Conservation (phyloP, 2,113 vertebrate genomes). For the Trachemys scripta region DNA sequence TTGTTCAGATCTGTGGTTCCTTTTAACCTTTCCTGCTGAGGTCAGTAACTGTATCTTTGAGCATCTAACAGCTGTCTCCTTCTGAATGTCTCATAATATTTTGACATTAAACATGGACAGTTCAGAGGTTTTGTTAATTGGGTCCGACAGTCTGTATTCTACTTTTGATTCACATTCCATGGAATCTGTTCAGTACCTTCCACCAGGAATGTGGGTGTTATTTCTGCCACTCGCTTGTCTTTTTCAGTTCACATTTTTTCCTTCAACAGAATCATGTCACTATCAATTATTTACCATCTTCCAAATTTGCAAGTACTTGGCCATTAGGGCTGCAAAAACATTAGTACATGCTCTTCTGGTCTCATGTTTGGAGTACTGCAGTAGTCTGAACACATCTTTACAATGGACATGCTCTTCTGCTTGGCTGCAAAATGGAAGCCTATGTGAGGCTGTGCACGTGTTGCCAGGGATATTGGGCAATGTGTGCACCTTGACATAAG, state of each 20-base stretch:
- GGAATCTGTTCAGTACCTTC: slow-evolving; percentile 14
- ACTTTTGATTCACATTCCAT: slow-evolving; percentile 16
- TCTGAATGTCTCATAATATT: slow-evolving; percentile 56
- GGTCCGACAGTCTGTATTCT: slow-evolving; percentile 36
- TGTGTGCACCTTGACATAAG: background rate
- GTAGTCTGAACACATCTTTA: background rate
- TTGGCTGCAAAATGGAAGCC: background rate
- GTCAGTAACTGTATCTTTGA: slow-evolving; percentile 73
- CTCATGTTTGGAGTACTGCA: slow-evolving; percentile 13
- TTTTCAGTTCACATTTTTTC: slow-evolving; percentile 27
- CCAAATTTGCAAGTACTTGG: slow-evolving; percentile 68
- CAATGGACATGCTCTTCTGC: background rate
- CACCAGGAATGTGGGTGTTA: slow-evolving; percentile 16
- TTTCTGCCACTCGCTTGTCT: slow-evolving; percentile 49
- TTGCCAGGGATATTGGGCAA: background rate
- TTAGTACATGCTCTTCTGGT: background rate
- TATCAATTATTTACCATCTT: slow-evolving; percentile 69
- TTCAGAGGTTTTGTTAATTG: slow-evolving; percentile 57
- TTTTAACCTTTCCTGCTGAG: slow-evolving; percentile 73
- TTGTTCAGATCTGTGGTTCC: slow-evolving; percentile 67
- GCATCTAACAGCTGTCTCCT: slow-evolving; percentile 67
- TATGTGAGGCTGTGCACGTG: background rate
- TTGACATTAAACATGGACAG: slow-evolving; percentile 67
- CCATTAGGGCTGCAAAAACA: slow-evolving; percentile 30
- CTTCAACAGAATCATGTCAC: slow-evolving; percentile 44